phyloP scores from a whole-genome alignment of 2,797 vertebrate species.

The Synanceia verrucosa region DNA sequence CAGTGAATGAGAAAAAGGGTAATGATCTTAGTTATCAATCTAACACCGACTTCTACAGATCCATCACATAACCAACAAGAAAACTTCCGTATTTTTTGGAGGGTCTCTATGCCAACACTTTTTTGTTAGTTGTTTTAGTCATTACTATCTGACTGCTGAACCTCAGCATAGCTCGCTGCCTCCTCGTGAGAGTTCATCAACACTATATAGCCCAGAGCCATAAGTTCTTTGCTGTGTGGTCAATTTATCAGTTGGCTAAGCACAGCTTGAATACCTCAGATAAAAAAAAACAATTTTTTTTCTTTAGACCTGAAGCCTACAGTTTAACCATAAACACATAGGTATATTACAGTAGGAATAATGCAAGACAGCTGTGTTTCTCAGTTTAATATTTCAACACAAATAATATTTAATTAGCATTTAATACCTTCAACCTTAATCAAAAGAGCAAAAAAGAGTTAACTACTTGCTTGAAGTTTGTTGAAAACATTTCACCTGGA shows the following conservation, averaged over 20 bases:
- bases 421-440: background rate
- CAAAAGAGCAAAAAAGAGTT: too few species aligned
- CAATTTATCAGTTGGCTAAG: slow-evolving; percentile 60
- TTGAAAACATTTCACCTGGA: too few species aligned
- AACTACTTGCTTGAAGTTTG: too few species aligned
- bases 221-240: slow-evolving; percentile 47
- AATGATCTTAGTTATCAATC: background rate
- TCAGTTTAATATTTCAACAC: background rate
- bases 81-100: background rate
- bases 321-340: slow-evolving; percentile 15
- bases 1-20: background rate
- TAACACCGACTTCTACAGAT: background rate
- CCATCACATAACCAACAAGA: background rate
- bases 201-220: slow-evolving; percentile 35
- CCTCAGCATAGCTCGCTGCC: slow-evolving; percentile 26
- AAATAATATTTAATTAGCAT: too few species aligned
- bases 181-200: slow-evolving; percentile 53
- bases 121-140: slow-evolving; percentile 15
- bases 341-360: background rate
- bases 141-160: slow-evolving; percentile 34
- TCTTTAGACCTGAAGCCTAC: slow-evolving; percentile 12
- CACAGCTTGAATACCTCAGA: slow-evolving; percentile 50
- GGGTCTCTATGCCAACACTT: background rate
- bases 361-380: background rate
- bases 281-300: slow-evolving; percentile 44